These are phyloP conservation scores for Phalera bucephala DNA, from an alignment of 2,888 invertebrate genomes.

Conservation along the genomic window DNA sequence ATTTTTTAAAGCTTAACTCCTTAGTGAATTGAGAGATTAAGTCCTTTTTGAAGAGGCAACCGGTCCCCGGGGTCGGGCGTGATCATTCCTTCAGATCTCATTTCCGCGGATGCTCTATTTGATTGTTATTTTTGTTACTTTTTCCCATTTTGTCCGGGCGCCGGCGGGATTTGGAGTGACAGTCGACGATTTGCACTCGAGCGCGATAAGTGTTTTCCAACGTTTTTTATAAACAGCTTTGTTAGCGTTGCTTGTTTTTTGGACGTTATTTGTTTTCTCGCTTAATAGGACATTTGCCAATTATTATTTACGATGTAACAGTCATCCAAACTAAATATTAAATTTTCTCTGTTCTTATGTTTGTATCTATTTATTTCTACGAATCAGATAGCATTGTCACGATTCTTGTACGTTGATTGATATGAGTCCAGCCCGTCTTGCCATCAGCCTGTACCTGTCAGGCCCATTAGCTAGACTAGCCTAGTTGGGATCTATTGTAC, in stretches of 20 bases:
- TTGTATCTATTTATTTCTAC: no score
- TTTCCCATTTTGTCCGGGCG: slow-evolving; percentile 66
- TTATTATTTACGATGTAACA: slow-evolving; percentile 11
- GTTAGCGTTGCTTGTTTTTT: slow-evolving; percentile 63
- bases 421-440: no score
- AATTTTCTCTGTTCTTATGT: no score
- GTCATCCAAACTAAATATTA: slow-evolving; percentile 8
- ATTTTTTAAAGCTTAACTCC: slow-evolving; percentile 83
- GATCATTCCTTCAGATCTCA: slow-evolving; percentile 82
- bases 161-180: slow-evolving; percentile 77
- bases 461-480: no score
- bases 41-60: slow-evolving; percentile 85
- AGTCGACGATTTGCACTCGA: slow-evolving; percentile 79
- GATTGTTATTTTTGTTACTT: slow-evolving; percentile 82
- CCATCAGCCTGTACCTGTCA: no score
- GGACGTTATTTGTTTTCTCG: slow-evolving; percentile 41
- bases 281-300: slow-evolving; percentile 32
- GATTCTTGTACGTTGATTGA: no score
- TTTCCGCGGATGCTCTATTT: slow-evolving; percentile 80
- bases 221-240: slow-evolving; percentile 73
- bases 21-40: slow-evolving; percentile 84
- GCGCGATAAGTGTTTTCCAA: slow-evolving; percentile 79
- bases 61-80: slow-evolving; percentile 81
- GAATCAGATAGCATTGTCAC: no score
- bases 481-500: no score